Conservation (phyloP, 2,797 vertebrate species). For the Tamandua tetradactyla region DNA sequence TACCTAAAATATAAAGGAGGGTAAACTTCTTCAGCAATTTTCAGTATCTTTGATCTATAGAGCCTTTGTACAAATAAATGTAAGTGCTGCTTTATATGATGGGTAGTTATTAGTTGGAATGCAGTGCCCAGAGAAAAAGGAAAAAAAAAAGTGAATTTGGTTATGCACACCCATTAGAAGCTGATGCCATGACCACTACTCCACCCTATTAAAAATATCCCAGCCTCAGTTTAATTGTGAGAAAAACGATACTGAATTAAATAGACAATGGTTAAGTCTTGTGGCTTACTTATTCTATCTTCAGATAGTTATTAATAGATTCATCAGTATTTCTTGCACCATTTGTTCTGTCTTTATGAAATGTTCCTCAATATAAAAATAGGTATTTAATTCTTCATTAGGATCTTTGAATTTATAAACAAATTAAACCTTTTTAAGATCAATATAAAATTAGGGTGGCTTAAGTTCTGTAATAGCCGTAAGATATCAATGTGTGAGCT, state of each 20-base stretch:
- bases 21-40: constrained; percentile 37
- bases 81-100: constrained; percentile 24
- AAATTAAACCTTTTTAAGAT: constrained; percentile 21
- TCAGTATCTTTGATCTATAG: background rate
- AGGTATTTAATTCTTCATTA: constrained; percentile 54
- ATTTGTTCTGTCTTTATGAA: constrained; percentile 31
- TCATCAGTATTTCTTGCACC: constrained; percentile 41
- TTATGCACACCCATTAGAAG: constrained; percentile 37
- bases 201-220: background rate
- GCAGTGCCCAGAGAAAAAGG: background rate
- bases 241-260: background rate
- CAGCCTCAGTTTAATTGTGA: background rate
- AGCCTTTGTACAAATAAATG: constrained; percentile 50
- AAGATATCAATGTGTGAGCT: background rate
- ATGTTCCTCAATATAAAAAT: constrained; percentile 49
- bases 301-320: constrained; percentile 48
- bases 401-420: constrained; percentile 31
- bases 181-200: background rate
- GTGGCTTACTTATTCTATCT: constrained; percentile 35
- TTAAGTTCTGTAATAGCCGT: constrained; percentile 1
- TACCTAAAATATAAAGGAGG: background rate
- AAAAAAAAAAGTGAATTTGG: constrained; percentile 13
- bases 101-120: background rate
- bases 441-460: constrained; percentile 8
- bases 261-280: background rate